Evolutionary conservation across 2,113 vertebrate genomes (phyloP).

Genomic region (Dunckerocampus dactyliophorus): DNA sequence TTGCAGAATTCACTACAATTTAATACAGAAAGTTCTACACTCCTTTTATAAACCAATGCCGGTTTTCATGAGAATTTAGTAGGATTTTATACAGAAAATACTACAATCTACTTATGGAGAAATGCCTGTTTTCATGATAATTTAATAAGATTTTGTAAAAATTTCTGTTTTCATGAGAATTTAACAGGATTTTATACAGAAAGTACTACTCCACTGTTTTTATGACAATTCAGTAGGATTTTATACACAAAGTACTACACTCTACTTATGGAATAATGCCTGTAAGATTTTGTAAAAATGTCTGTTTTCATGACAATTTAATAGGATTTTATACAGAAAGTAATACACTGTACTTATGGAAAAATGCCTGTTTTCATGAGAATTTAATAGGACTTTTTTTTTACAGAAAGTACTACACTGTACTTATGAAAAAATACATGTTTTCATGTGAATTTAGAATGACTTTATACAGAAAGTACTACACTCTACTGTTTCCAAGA

Average conservation of each 20-base stretch:
- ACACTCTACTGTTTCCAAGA: no score
- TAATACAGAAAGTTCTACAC: no score
- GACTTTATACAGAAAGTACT: not conserved
- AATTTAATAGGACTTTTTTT: not conserved
- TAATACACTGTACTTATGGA: not conserved
- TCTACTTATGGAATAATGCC: not conserved
- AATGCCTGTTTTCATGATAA: no score
- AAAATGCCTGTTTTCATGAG: not conserved
- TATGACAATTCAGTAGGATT: not conserved
- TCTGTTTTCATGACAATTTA: not conserved
- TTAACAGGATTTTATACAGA: slow-evolving; percentile 10
- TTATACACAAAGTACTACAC: no score
- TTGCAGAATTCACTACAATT: no score
- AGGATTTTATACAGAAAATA: no score
- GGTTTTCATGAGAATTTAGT: no score
- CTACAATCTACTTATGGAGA: no score
- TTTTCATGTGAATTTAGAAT: not conserved
- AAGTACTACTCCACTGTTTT: no score
- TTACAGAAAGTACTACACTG: not conserved
- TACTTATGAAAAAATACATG: not conserved
- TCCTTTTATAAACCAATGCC: no score
- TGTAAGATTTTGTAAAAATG: not conserved
- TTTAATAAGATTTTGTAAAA: slow-evolving; percentile 8
- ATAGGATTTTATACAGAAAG: not conserved
- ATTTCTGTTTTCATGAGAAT: no score